phyloP scores from a whole-genome alignment of 2,888 invertebrate species.

The Trissonchulus latispiculum region DNA sequence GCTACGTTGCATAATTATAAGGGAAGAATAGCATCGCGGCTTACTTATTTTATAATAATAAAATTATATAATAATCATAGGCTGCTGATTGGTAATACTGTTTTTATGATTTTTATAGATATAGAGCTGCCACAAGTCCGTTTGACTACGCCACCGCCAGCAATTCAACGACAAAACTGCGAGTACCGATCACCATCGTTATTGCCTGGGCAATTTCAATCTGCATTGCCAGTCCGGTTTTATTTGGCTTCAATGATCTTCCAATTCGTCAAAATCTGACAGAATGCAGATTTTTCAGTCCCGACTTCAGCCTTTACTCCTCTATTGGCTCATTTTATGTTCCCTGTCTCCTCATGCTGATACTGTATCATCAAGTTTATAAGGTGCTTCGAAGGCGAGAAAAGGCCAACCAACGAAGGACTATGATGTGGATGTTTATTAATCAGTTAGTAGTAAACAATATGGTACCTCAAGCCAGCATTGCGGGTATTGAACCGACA shows the following conservation, averaged over 20 bases:
- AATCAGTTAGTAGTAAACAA: not conserved
- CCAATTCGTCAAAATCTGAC: slow-evolving; percentile 55
- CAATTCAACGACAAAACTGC: slow-evolving; percentile 64
- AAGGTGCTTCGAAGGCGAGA: slow-evolving; percentile 38
- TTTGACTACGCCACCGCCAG: slow-evolving; percentile 98
- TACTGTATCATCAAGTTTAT: slow-evolving; percentile 48
- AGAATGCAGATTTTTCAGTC: slow-evolving; percentile 50
- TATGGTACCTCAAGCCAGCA: not conserved
- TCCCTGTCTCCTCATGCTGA: slow-evolving; percentile 49
- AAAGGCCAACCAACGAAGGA: slow-evolving; percentile 37
- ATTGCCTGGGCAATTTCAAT: slow-evolving; percentile 91
- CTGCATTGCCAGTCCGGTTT: slow-evolving; percentile 87
- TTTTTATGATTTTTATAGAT: slow-evolving; percentile 56
- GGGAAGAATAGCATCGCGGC: no score
- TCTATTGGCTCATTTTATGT: slow-evolving; percentile 49
- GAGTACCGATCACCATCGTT: slow-evolving; percentile 85
- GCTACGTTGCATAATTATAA: no score
- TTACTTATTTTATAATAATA: no score
- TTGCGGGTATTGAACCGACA: no score
- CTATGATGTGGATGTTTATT: not conserved
- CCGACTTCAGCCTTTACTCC: slow-evolving; percentile 44
- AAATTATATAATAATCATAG: no score
- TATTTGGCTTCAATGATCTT: slow-evolving; percentile 85
- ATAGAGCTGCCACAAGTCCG: slow-evolving; percentile 95
- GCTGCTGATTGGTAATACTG: no score